A percentile compares a stretch with the other conserved stretches of the same genome.
These are phyloP conservation scores for Mylabris phalerata DNA, from an alignment of 1,140 invertebrate species.

Conservation along the genomic window DNA sequence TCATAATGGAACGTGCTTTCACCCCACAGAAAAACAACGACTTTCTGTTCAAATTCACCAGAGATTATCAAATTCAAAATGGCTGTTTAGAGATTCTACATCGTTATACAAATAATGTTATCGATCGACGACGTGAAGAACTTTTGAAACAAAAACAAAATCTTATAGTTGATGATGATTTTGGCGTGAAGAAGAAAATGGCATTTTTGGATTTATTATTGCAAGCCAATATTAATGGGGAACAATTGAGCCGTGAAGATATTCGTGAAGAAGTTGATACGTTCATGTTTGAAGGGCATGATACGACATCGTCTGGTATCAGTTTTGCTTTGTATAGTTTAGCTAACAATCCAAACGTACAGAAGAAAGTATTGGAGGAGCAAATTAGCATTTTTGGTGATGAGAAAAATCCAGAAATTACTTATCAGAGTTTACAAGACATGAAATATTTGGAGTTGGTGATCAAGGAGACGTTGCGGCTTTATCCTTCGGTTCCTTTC, in stretches of 20 bases:
- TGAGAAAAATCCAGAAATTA: conserved; percentile 41
- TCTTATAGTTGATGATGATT: neutral
- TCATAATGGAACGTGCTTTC: conserved; percentile 40
- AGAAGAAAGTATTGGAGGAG: conserved; percentile 33
- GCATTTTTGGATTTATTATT: conserved; percentile 72
- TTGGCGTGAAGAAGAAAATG: conserved; percentile 48
- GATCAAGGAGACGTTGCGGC: conserved; percentile 59
- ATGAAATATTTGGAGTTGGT: conserved; percentile 69
- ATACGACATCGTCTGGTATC: conserved; percentile 58
- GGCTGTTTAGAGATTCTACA: conserved; percentile 57
- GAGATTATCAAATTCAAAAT: conserved; percentile 36
- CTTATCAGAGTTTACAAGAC: conserved; percentile 54
- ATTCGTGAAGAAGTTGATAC: conserved; percentile 83
- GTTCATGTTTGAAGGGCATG: conserved; percentile 77
- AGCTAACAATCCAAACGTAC: conserved; percentile 51
- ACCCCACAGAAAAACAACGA: conserved; percentile 35
- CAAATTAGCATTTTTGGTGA: neutral
- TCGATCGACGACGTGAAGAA: conserved; percentile 42
- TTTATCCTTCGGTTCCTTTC: conserved; percentile 68
- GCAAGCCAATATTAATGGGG: conserved; percentile 38
- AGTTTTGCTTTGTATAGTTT: conserved; percentile 53
- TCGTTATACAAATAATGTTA: conserved; percentile 57
- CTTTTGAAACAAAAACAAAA: conserved; percentile 40
- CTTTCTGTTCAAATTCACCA: conserved; percentile 24
- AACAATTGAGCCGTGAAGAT: conserved; percentile 51